Evolutionary conservation across 2,797 vertebrate species (phyloP), one percentile per base, ranked within the genome.

Genomic region (Cynopterus sphinx): DNA sequence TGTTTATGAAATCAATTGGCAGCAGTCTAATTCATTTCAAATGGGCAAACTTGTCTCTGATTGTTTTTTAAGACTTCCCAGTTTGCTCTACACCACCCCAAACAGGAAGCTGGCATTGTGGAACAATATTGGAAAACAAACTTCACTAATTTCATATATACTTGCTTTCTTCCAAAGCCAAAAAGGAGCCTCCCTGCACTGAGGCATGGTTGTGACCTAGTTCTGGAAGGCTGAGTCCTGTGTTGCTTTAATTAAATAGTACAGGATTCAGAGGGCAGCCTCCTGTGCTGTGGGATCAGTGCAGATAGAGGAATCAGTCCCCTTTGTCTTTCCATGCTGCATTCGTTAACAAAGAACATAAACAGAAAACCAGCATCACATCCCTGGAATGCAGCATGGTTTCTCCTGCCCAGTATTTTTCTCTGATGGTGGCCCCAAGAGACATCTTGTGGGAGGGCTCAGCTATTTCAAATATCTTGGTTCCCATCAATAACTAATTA

Each of bases 241-340:
- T 46, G 68, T 41, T 63, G 51, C 79, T 94, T 94, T 84, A 73
- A 91, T 83, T 85, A 82, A 87, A 88, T 24, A 78, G 78, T 33
- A 1, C 28, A 31, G 28, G 49, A 89, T 82, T 93, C 71, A 33
- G 67, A 68, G 21, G 1, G 36, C 5, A 26, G 53, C 59, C 63
- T 63, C 70, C 61, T 36, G 75, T 2, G 15, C 55, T 17, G 4
- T 36, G 39, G 51, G 84, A 41, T 51, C 39, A 1, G 26, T 4
- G 9, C 11, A 22, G 49, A 57, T 17, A 78, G 16, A n/a, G 17
- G 22, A 46, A 10, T 3, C 10, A 0, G 6, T 22, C 39, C 6
- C 21, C 65, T 90, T 94, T 68, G 41, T 92, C 49, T 94, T 51
- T 70, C 59, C 57, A 39, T 26, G 28, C n/a, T 41, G 21, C 59